phyloP scores from a whole-genome alignment of 2,888 invertebrate genomes.

The Caenorhabditis sp. region DNA sequence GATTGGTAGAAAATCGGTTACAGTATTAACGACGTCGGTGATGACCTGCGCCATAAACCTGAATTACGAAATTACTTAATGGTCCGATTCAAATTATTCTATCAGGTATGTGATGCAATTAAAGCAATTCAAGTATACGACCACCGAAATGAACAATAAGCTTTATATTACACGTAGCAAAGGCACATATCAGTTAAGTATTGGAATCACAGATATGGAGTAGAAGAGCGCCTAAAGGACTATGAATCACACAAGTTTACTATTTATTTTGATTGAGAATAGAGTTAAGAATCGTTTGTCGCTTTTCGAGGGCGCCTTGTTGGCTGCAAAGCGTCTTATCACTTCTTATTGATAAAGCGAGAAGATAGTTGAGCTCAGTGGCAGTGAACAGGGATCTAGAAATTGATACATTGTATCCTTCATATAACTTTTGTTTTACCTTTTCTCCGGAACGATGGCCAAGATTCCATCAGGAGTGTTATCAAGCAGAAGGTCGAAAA shows the following conservation, averaged over 20 bases:
- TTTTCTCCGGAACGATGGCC: constrained; percentile 84
- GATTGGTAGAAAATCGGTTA: constrained; percentile 42
- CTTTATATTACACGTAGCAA: constrained; percentile 9
- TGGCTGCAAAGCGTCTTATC: constrained; percentile 84
- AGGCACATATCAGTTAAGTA: constrained; percentile 1
- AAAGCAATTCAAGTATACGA: not conserved
- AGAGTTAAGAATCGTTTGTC: constrained; percentile 90
- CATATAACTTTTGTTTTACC: constrained; percentile 83
- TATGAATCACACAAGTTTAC: not conserved
- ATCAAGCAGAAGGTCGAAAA: constrained; percentile 73
- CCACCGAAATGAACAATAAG: not conserved
- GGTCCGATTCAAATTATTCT: not conserved
- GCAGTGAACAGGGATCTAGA: constrained; percentile 50
- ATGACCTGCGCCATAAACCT: constrained; percentile 41
- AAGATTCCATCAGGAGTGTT: constrained; percentile 84
- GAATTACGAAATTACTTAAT: not conserved
- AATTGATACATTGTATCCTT: not conserved
- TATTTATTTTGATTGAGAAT: constrained; percentile 86
- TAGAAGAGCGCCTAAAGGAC: constrained; percentile 37
- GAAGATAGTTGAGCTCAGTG: constrained; percentile 71
- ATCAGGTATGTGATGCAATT: not conserved
- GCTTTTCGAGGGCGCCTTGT: constrained; percentile 84
- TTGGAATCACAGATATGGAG: constrained; percentile 40
- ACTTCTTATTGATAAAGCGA: constrained; percentile 89
- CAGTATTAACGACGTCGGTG: constrained; percentile 40